phyloP scores from a whole-genome alignment of 2,113 vertebrate species.

The Pheucticus melanocephalus region DNA sequence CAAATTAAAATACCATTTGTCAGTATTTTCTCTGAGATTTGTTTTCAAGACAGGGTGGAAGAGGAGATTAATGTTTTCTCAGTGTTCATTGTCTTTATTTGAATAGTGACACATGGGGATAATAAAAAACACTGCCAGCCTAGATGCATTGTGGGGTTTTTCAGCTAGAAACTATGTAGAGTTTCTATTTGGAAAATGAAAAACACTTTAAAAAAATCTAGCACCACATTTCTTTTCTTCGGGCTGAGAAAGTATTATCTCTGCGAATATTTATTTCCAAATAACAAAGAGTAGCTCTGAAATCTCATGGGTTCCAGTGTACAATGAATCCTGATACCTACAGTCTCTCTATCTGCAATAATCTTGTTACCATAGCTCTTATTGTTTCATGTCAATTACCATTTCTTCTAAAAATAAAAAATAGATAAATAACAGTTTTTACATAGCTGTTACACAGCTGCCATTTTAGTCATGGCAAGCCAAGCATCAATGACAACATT shows the following conservation, averaged over 20 bases:
- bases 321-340: neutral
- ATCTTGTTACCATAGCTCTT: neutral
- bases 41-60: slow-evolving; percentile 1
- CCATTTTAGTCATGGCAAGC: neutral
- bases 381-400: neutral
- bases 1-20: slow-evolving; percentile 72
- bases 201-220: neutral
- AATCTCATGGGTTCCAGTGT: neutral
- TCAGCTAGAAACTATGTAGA: neutral
- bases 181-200: neutral
- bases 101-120: slow-evolving; percentile 15
- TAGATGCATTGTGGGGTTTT: neutral
- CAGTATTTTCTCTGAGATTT: slow-evolving; percentile 56
- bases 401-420: neutral
- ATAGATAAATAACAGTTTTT: neutral
- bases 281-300: neutral
- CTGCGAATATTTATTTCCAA: neutral
- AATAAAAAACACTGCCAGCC: neutral
- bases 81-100: slow-evolving; percentile 44
- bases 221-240: neutral
- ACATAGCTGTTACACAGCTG: neutral
- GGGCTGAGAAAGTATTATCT: neutral
- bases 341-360: neutral
- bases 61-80: slow-evolving; percentile 39
- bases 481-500: neutral